Percentiles rank a stretch among this genome's conserved stretches.
Evolutionary conservation across 2,888 invertebrate species (phyloP).

Genomic region (Rhimphoctona megacephalus): DNA sequence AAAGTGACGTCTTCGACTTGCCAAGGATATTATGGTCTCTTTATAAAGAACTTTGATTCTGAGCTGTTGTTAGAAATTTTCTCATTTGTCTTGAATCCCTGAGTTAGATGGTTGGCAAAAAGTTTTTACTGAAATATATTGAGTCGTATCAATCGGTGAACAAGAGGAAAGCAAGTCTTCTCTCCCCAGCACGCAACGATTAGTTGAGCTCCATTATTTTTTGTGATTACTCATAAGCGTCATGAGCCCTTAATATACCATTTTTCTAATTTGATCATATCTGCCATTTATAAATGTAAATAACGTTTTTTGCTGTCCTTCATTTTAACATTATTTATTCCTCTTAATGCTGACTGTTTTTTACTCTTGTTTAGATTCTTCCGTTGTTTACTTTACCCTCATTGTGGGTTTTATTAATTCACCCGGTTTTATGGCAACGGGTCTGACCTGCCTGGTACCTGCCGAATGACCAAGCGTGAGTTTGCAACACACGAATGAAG

Average conservation of each 20-base stretch:
- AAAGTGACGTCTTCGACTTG: conserved; percentile 42
- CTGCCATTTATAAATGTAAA: neutral
- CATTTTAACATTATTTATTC: neutral
- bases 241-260: neutral
- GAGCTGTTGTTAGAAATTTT: conserved; percentile 77
- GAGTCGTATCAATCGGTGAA: conserved; percentile 81
- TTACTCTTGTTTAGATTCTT: conserved; percentile 1
- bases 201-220: conserved; percentile 60
- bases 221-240: neutral
- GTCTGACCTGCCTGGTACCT: neutral
- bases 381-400: neutral
- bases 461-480: conserved; percentile 16
- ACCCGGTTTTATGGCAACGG: conserved; percentile 9
- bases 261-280: neutral
- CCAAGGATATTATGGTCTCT: conserved; percentile 32
- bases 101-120: conserved; percentile 73
- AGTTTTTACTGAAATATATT: conserved; percentile 81
- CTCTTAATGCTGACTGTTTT: neutral
- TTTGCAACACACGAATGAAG: conserved; percentile 22
- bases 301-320: neutral
- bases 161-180: conserved; percentile 55
- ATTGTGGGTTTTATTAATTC: conserved; percentile 5
- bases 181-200: conserved; percentile 5
- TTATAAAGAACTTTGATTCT: conserved; percentile 44
- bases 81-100: conserved; percentile 80